Base-by-base conservation (phyloP, 2,797 vertebrate genomes). In the Ficedula albicollis region DNA sequence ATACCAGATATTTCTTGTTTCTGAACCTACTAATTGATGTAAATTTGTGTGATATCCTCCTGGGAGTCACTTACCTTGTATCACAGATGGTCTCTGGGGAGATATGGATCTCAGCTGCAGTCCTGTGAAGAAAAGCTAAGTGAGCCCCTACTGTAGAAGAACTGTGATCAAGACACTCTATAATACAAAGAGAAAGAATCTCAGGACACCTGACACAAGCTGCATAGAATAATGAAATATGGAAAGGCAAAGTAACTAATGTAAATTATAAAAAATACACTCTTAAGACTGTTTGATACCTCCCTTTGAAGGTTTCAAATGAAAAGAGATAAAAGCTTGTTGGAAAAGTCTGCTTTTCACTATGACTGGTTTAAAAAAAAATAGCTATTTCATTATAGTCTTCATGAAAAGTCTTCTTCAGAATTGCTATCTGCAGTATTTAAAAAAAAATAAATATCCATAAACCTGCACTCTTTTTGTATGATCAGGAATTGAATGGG, bases 291-390 rank as follows among this genome's bases (percentile, higher is more conserved):
- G 34, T 89, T 95, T 89, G 84, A 96, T 92, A 79, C 20, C 15
- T 85, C 38, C n/a, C 49, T 93, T 95, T 94, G 93, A 96, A 96
- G 76, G 32, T 62, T 92, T 87, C 58, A 95, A 68, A 89, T 89
- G 38, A 92, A 67, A 36, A 58, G 60, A 85, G 68, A 95, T 89
- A 80, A 95, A 94, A 96, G 91, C 52, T 93, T 63, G 18, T 74
- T 74, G 21, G 10, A 30, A 87, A 89, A 91, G 56, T 49, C 72
- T 60, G 49, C 19, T 56, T 88, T 95, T 83, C 69, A 7, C 38
- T 77, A 60, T 41, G 44, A 72, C 23, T 59, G 34, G 46, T 91
- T 63, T 49, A 21, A 81, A 92, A 91, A 67, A 85, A 68, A 80
- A 78, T 41, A 44, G 5, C 10, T 77, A n/a, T 64, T 86, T 84